Evolutionary conservation across 2,113 vertebrate genomes (phyloP).

Genomic region (Rhinolophus ferrumequinum): DNA sequence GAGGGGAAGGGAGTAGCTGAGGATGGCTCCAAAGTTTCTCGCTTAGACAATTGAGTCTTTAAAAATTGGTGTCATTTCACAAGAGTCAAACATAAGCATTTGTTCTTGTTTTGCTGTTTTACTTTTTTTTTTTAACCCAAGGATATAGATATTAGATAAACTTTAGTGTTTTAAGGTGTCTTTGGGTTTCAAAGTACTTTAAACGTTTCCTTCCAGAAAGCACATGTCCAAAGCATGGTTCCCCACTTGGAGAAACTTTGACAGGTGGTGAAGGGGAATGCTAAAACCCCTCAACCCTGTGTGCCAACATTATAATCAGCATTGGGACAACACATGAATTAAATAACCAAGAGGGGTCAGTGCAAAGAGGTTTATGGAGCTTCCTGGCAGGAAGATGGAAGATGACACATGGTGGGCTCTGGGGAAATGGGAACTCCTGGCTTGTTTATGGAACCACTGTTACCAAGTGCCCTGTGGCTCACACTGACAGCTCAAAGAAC

Average conservation of each 20-base stretch:
- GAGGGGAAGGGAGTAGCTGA: not conserved
- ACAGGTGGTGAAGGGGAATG: not conserved
- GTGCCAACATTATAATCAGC: not conserved
- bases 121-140: not conserved
- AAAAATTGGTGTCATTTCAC: not conserved
- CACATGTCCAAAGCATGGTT: not conserved
- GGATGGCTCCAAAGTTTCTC: not conserved
- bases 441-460: not conserved
- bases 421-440: not conserved
- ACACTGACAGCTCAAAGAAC: not conserved
- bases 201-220: slow-evolving; percentile 19
- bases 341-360: not conserved
- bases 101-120: not conserved
- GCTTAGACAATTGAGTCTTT: not conserved
- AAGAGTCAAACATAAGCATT: not conserved
- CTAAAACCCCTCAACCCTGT: not conserved
- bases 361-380: not conserved
- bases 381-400: slow-evolving; percentile 1
- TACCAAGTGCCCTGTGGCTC: not conserved
- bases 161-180: not conserved
- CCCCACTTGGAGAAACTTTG: not conserved
- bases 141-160: not conserved
- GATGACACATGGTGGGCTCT: not conserved
- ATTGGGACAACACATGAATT: not conserved
- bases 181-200: not conserved